Conservation (phyloP, 2,797 vertebrate species). For the Pseudotriccus pelzelni region DNA sequence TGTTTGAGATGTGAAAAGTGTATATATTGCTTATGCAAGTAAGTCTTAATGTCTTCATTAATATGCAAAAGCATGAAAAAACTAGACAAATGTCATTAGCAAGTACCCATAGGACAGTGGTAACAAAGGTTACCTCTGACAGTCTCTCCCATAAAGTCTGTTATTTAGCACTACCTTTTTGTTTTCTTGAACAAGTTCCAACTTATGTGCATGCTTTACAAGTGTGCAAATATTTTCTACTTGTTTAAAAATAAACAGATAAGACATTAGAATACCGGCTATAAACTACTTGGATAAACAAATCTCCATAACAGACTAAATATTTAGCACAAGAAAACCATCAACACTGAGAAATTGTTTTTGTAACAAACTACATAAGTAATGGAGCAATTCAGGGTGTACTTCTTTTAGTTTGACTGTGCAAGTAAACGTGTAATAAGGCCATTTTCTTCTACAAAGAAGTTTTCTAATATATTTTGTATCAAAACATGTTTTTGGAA, state of each 20-base stretch:
- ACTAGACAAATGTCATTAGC: background rate
- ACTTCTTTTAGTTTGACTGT: background rate
- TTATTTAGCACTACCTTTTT: background rate
- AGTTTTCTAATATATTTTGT: background rate
- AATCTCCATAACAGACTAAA: background rate
- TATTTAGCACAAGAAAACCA: background rate
- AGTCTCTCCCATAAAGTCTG: background rate
- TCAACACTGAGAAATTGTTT: background rate
- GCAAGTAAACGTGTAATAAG: background rate
- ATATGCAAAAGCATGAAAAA: background rate
- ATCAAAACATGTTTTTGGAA: background rate
- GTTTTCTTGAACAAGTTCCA: background rate
- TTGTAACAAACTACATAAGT: background rate
- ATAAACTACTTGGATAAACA: background rate
- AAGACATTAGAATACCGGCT: background rate
- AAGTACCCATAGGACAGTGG: background rate
- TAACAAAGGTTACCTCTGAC: background rate
- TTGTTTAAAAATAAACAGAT: background rate
- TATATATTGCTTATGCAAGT: conserved; percentile 15
- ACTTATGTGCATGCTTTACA: background rate
- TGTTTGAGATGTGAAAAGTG: background rate
- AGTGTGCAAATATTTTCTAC: background rate
- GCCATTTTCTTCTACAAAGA: background rate
- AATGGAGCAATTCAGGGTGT: background rate
- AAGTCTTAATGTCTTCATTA: background rate